Evolutionary conservation across 2,888 invertebrate genomes (phyloP).

Genomic region (Chymomyza fuscimana): DNA sequence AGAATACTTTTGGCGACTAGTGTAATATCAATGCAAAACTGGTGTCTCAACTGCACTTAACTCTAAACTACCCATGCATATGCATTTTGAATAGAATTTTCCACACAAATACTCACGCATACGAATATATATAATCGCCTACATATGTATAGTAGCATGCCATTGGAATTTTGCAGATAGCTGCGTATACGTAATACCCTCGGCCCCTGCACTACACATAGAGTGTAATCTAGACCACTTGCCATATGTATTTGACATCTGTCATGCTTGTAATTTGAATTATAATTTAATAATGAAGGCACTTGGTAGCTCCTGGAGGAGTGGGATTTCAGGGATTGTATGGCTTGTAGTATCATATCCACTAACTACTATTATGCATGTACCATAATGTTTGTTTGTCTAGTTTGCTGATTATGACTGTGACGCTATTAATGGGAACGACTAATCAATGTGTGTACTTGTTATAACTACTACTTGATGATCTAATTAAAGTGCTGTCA

Average conservation of each 20-base stretch:
- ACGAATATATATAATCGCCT: neutral
- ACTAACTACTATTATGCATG: neutral
- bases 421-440: neutral
- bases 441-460: slow-evolving; percentile 38
- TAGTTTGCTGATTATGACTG: neutral
- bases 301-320: neutral
- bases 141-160: neutral
- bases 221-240: slow-evolving; percentile 44
- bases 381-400: neutral
- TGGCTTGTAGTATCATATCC: neutral
- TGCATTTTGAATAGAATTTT: slow-evolving; percentile 41
- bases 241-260: slow-evolving; percentile 55
- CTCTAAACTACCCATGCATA: neutral
- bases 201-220: slow-evolving; percentile 22
- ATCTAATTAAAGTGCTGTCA: slow-evolving; percentile 35
- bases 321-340: neutral
- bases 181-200: slow-evolving; percentile 21
- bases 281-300: slow-evolving; percentile 58
- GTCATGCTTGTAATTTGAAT: slow-evolving; percentile 66
- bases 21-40: neutral
- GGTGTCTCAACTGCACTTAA: neutral
- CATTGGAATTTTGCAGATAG: slow-evolving; percentile 26
- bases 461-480: slow-evolving; percentile 13
- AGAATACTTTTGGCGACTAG: neutral
- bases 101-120: slow-evolving; percentile 9